Evolutionary conservation across 1,140 invertebrate genomes (phyloP), one percentile per base, ranked within the genome.

Genomic region (Solen grandis): DNA sequence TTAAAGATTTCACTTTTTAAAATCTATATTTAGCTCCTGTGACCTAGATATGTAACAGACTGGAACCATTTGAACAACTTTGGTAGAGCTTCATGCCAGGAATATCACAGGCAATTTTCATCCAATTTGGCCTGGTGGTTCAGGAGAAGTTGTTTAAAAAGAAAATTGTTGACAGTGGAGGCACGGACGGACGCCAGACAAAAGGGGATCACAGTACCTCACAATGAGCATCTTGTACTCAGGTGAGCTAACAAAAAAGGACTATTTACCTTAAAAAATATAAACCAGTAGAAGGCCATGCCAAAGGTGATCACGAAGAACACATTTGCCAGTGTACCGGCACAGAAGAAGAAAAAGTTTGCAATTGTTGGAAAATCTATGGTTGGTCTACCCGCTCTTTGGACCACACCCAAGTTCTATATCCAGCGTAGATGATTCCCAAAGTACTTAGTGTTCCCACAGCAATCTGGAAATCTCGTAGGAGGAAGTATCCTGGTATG

Each of bases 301-400:
- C 93, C 93, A 78, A 94, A 93, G 5, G 94, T 93, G 5, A 96
- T 93, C 4, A 95, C 87, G 83, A 96, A 94, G 87, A 97, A 95
- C 25, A 94, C 92, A 89, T 95, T 96, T 57, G 95, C 94, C 33
- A 96, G 87, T 62, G 94, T 91, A 25, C 94, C 94, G 88, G 93
- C 93, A 46, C 93, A 91, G 79, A 93, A 94, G 69, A 96, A 91
- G 19, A 95, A 85, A 59, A 96, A 94, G 87, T 95, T 94, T n/a
- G 94, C 82, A 14, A 96, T 87, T 1, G 95, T 90, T 27, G 84
- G 84, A 73, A 93, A 90, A 76, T 93, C 92, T 76, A 93, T 90
- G 65, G 86, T 88, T 31, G 90, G 69, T 75, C 89, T 88, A 36
- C 92, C 93, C 25, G 90, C 88, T 65, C 93, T 81, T 91, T 91